These are phyloP conservation scores for Archocentrus centrarchus DNA, from an alignment of 2,113 vertebrate species.

Conservation along the genomic window DNA sequence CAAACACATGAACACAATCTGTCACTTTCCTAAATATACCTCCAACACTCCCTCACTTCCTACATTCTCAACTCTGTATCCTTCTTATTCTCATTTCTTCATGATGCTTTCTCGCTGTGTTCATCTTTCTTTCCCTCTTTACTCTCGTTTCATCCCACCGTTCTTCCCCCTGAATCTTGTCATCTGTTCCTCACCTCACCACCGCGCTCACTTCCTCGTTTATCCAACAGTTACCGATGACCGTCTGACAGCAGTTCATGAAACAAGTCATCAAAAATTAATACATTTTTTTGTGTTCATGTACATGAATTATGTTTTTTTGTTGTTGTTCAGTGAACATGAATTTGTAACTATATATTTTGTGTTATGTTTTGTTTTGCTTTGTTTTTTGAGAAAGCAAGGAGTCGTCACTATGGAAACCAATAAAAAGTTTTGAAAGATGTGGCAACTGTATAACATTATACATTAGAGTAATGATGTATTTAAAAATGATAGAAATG, in stretches of 20 bases:
- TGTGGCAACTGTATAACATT: too few relatives aligned
- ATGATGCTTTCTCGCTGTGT: fast-evolving
- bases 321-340: too few relatives aligned
- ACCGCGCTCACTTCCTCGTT: neutral
- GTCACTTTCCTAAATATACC: constrained; percentile 61
- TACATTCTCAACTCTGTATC: neutral
- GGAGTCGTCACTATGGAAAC: too few relatives aligned
- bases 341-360: too few relatives aligned
- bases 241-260: neutral
- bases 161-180: neutral
- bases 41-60: constrained; percentile 29
- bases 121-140: neutral
- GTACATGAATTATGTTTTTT: too few relatives aligned
- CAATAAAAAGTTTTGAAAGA: too few relatives aligned
- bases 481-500: too few relatives aligned
- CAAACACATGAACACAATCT: constrained; percentile 59
- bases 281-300: neutral
- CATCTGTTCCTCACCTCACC: neutral
- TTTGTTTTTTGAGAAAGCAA: too few relatives aligned
- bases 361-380: too few relatives aligned
- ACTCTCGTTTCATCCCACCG: neutral
- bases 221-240: neutral
- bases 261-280: fast-evolving
- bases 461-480: too few relatives aligned
- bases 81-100: neutral